Evolutionary conservation across 2,797 vertebrate genomes (phyloP).

Genomic region (Delichon dasypus): DNA sequence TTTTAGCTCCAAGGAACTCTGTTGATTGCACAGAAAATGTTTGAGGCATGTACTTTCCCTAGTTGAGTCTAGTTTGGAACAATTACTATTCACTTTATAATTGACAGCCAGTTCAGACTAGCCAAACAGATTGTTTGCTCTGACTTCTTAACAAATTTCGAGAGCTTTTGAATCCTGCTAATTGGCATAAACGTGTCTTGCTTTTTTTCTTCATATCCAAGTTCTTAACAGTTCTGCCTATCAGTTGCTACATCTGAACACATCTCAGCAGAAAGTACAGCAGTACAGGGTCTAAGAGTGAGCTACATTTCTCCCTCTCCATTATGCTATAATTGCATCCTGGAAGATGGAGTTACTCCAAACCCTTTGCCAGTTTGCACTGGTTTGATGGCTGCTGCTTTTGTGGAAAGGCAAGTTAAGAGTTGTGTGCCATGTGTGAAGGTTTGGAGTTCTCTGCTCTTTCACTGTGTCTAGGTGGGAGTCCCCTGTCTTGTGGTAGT

Average conservation of each 20-base stretch:
- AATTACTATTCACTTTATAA: not conserved
- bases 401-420: not conserved
- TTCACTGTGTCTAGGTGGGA: not conserved
- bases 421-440: not conserved
- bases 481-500: not conserved
- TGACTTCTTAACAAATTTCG: not conserved
- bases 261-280: not conserved
- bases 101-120: not conserved
- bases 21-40: not conserved
- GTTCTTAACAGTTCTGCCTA: not conserved
- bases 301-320: not conserved
- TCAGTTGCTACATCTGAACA: not conserved
- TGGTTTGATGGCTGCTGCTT: not conserved
- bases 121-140: not conserved
- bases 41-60: not conserved
- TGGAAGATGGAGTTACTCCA: rapidly evolving
- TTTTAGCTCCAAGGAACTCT: not conserved
- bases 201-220: not conserved
- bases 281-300: not conserved
- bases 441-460: not conserved
- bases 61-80: not conserved
- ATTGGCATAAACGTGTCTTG: not conserved
- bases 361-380: not conserved
- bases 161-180: not conserved
- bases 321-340: not conserved